Evolutionary conservation across 2,113 vertebrate species (phyloP), one percentile per base, ranked within the genome.

Genomic region (Ageneiosus marmoratus): DNA sequence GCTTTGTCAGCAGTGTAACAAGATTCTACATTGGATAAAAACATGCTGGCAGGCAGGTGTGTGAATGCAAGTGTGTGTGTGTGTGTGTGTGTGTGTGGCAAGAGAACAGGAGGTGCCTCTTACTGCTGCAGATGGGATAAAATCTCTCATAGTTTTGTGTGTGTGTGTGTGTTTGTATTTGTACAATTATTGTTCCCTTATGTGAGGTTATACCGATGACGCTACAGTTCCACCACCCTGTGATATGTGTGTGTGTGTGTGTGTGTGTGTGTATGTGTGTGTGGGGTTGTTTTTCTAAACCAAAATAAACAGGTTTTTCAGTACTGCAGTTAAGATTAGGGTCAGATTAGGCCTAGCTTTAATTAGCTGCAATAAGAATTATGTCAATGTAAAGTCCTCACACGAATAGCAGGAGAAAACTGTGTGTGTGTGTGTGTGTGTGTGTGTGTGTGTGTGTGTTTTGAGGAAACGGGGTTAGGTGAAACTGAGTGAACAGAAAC

Each of bases 81-180:
- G 51, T 80, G 88, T 85, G 83, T 55, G 78, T 53, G 11, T 62
- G 86, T 88, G 88, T 90, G 83, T 70, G 79, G 11, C 82, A 83
- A 63, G n/a, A n/a, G n/a, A 87, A 86, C 32, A 56, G 69, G 56
- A n/a, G 67, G 32, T 80, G 32, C 50, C 44, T 55, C 50, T 41
- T 79, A 60, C 55, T 62, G 56, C 76, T 22, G 29, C 73, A 75
- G 48, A 75, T 53, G 51, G 29, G 74, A 20, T 37, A 1, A 32
- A 56, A 8, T n/a, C 18, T 53, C 73, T 76, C 73, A 10, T 55
- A 76, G 50, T 32, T 10, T 11, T 69, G 34, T 41, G 18, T 67
- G 63, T 41, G 32, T 67, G 29, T 63, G 29, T 65, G 29, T 63
- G 15, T 16, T 27, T 32, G 27, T 63, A 27, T 32, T 12, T 63